Conservation (phyloP, 2,797 vertebrate species). For the Coluber constrictor region DNA sequence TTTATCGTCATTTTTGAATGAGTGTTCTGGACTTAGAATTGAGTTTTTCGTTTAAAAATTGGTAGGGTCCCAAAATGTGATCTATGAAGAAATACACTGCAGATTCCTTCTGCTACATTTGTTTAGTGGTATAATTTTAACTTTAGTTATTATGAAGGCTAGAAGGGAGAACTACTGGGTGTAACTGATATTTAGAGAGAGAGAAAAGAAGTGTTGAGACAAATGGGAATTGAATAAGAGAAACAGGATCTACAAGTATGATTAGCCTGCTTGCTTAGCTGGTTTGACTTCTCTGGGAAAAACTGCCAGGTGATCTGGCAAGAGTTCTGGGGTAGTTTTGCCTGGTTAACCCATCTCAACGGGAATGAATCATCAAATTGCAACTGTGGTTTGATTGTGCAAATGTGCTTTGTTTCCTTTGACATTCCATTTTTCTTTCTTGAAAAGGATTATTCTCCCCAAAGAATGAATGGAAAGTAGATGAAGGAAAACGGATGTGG, state of each 20-base stretch:
- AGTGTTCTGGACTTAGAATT: background rate
- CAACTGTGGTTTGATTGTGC: background rate
- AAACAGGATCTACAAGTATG: background rate
- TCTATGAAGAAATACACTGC: background rate
- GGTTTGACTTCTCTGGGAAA: background rate
- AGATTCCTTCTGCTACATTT: background rate
- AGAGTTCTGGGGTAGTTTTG: background rate
- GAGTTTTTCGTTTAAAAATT: background rate
- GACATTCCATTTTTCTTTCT: background rate
- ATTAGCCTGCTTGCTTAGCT: background rate
- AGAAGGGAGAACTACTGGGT: background rate
- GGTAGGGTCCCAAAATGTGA: background rate
- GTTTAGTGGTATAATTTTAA: background rate
- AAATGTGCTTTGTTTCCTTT: background rate
- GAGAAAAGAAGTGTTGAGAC: background rate
- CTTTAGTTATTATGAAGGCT: background rate
- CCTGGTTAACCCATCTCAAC: background rate
- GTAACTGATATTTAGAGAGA: background rate
- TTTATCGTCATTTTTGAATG: background rate
- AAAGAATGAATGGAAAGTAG: background rate
- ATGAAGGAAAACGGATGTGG: background rate
- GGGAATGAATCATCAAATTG: constrained; percentile 7
- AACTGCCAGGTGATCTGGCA: constrained; percentile 1
- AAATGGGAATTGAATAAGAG: background rate
- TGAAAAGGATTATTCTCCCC: background rate